phyloP scores from a whole-genome alignment of 1,140 invertebrate genomes.

The Anadara kagoshimensis region DNA sequence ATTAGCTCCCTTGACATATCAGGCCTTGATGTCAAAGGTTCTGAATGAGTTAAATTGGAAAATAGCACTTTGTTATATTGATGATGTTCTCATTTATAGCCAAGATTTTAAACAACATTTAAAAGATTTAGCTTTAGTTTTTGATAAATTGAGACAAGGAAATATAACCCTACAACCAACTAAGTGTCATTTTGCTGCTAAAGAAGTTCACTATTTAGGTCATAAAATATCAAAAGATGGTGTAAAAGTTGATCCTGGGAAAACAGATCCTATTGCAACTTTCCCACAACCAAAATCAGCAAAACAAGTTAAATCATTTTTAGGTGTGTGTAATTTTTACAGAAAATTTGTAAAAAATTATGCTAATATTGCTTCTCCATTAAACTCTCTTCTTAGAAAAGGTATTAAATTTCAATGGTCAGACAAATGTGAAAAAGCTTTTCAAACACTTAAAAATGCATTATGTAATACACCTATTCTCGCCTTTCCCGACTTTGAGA shows the following conservation, averaged over 20 bases:
- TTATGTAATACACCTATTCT: conserved; percentile 22
- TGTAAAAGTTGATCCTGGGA: conserved; percentile 25
- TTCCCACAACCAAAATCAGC: conserved; percentile 29
- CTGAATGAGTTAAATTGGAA: conserved; percentile 28
- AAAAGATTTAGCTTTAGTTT: conserved; percentile 17
- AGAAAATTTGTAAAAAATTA: conserved; percentile 42
- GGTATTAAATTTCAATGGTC: conserved; percentile 31
- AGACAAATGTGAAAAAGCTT: conserved; percentile 23
- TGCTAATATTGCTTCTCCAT: conserved; percentile 29
- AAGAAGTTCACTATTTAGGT: conserved; percentile 33
- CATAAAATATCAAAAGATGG: conserved; percentile 38
- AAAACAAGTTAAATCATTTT: conserved; percentile 27
- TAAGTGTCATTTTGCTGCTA: conserved; percentile 39
- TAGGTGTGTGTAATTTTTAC: conserved; percentile 44
- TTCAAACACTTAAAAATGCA: conserved; percentile 17
- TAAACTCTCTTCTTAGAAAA: conserved; percentile 30
- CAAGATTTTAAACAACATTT: conserved; percentile 34
- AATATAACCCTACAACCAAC: conserved; percentile 28
- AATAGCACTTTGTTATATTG: conserved; percentile 36
- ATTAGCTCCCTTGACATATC: conserved; percentile 15
- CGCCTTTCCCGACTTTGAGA: conserved; percentile 32
- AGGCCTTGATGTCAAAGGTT: conserved; percentile 46
- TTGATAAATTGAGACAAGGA: conserved; percentile 18
- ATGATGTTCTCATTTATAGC: conserved; percentile 43
- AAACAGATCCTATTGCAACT: conserved; percentile 26